Base-by-base conservation (phyloP, 1,140 invertebrate species). In the Zaprionus nigranus region DNA sequence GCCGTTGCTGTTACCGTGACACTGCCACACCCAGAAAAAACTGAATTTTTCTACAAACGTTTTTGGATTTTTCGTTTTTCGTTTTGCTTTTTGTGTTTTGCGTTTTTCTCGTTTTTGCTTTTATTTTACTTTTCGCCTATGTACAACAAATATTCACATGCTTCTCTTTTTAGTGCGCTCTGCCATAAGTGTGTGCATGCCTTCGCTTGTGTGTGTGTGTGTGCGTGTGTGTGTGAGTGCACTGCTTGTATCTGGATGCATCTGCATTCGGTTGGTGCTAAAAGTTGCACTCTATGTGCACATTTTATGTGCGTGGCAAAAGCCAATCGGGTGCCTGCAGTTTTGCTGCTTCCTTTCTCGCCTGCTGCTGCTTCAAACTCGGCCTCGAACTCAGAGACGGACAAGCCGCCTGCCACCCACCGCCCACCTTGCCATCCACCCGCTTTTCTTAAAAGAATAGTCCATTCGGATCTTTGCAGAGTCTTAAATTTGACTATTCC, bases 241-340 rank as follows among this genome's bases (percentile, higher is more conserved):
- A 17, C 51, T 20, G 72, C 64, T 36, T 75, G 61, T 69, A 40
- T 81, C 77, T 79, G 82, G 70, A 75, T 65, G 77, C 70, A 91
- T 90, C 85, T 91, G 90, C 90, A 91, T 91, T 91, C 85, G 90
- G 90, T 91, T 91, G 90, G 90, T 86, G 84, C 83, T 91, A 81
- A 91, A 91, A 91, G 90, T 84, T 91, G 90, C 90, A 91, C 83
- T 91, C 86, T 91, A 91, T 90, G 90, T 91, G 90, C 85, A 91
- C 90, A 86, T 90, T 91, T 91, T 84, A 88, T 90, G 86, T 90
- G 80, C 85, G 85, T 86, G 82, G 79, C 76, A 90, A 87, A 86
- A 87, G 88, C 87, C 88, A 91, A 91, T 91, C 80, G 83, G 88
- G 73, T 77, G 87, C 87, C 58, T 65, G 88, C 75, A 87, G 78